Evolutionary conservation across 2,797 vertebrate genomes (phyloP).

Genomic region (Uromys caudimaculatus): DNA sequence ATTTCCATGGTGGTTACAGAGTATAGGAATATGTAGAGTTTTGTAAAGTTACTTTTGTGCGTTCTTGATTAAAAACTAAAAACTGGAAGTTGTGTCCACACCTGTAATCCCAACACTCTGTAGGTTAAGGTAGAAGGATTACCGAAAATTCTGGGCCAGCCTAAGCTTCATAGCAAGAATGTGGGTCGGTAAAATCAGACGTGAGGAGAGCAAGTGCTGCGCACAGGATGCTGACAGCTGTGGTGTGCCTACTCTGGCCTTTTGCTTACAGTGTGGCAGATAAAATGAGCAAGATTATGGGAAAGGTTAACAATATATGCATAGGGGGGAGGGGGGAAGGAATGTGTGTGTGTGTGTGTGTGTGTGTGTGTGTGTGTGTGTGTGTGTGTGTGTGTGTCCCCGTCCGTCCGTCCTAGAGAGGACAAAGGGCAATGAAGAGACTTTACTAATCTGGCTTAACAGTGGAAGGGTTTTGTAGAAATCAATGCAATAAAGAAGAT

Average conservation of each 20-base stretch:
- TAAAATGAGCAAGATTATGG: not conserved
- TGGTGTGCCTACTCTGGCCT: not conserved
- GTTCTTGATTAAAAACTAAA: not conserved
- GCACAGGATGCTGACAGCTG: not conserved
- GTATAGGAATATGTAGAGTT: slow-evolving; percentile 28
- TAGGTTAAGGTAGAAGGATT: not conserved
- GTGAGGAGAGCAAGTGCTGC: not conserved
- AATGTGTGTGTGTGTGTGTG: not conserved
- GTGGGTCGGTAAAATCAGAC: not conserved
- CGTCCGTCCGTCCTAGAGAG: too few species aligned
- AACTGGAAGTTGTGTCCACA: not conserved
- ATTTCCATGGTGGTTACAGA: not conserved
- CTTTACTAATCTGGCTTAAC: slow-evolving; percentile 30
- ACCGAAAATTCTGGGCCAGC: not conserved
- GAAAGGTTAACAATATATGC: not conserved
- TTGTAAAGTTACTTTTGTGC: not conserved
- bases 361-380: not conserved
- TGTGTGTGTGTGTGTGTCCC: not conserved
- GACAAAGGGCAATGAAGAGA: not conserved
- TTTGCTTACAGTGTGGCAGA: not conserved
- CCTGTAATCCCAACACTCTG: not conserved
- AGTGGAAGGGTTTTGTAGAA: not conserved
- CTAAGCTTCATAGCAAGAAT: not conserved
- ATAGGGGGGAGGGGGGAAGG: too few species aligned
- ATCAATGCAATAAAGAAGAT: not conserved